Conservation (phyloP, 2,113 vertebrate species). For the Scomber scombrus region DNA sequence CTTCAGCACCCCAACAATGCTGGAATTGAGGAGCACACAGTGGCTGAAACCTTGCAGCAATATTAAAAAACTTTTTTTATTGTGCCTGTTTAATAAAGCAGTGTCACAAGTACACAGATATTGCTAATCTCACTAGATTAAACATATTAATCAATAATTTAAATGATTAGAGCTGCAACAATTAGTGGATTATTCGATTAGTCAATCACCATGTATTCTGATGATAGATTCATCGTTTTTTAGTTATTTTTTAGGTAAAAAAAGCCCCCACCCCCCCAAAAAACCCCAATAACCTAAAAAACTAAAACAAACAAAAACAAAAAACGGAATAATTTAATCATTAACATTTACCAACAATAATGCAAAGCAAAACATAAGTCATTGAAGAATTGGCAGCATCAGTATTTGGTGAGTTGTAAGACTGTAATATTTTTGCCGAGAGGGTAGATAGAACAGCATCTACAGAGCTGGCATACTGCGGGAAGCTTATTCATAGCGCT, state of each 20-base stretch:
- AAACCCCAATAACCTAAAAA: too few species aligned
- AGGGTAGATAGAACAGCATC: constrained; percentile 48
- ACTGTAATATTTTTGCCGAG: constrained; percentile 53
- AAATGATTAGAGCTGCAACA: not conserved
- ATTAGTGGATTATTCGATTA: too few species aligned
- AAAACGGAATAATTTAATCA: not conserved
- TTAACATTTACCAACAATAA: constrained; percentile 8
- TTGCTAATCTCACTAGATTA: not conserved
- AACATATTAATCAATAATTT: constrained; percentile 1
- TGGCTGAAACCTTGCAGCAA: not conserved
- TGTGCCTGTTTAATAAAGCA: not conserved
- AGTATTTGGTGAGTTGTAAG: constrained; percentile 39
- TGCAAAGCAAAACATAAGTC: constrained; percentile 8
- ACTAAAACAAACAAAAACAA: too few species aligned
- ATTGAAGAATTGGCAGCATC: constrained; percentile 44
- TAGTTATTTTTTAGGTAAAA: too few species aligned
- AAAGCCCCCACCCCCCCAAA: too few species aligned
- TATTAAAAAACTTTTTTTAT: not conserved
- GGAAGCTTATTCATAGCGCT: constrained; percentile 65
- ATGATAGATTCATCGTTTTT: too few species aligned
- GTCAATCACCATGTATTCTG: too few species aligned
- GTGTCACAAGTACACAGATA: not conserved
- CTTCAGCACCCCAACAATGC: not conserved
- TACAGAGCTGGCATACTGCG: constrained; percentile 57
- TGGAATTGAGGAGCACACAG: not conserved